phyloP scores from a whole-genome alignment of 1,140 invertebrate genomes.

The Drosophila cardini region DNA sequence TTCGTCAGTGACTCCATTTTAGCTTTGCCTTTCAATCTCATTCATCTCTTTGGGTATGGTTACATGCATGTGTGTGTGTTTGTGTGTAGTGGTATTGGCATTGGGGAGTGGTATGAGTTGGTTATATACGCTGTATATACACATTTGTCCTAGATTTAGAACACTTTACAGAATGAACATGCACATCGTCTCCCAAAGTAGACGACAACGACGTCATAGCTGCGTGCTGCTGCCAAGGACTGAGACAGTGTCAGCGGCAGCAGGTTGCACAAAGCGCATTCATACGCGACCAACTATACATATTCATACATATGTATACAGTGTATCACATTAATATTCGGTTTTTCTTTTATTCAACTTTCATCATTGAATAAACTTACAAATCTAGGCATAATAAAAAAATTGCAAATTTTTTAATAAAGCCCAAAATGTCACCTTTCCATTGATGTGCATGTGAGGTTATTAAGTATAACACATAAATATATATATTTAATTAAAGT shows the following conservation, averaged over 20 bases:
- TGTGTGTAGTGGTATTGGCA: too few relatives aligned
- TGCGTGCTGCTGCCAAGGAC: slow-evolving; percentile 66
- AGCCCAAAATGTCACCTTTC: too few relatives aligned
- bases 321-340: too few relatives aligned
- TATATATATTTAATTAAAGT: too few relatives aligned
- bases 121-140: slow-evolving; percentile 43
- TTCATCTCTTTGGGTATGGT: slow-evolving; percentile 1
- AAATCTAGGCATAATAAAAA: too few relatives aligned
- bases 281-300: slow-evolving; percentile 10
- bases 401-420: too few relatives aligned
- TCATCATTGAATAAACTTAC: too few relatives aligned
- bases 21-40: neutral
- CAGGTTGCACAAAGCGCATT: slow-evolving; percentile 35
- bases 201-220: slow-evolving; percentile 57
- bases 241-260: slow-evolving; percentile 21
- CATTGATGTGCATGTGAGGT: too few relatives aligned
- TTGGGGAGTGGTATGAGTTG: too few relatives aligned
- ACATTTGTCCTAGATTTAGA: slow-evolving; percentile 73
- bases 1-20: slow-evolving; percentile 18
- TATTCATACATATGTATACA: slow-evolving; percentile 23
- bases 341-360: too few relatives aligned
- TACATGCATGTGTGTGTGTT: neutral
- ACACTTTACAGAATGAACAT: slow-evolving; percentile 76
- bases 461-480: too few relatives aligned
- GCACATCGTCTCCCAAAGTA: slow-evolving; percentile 40